Conservation (phyloP, 2,888 invertebrate genomes). For the Augochlorella aurata region DNA sequence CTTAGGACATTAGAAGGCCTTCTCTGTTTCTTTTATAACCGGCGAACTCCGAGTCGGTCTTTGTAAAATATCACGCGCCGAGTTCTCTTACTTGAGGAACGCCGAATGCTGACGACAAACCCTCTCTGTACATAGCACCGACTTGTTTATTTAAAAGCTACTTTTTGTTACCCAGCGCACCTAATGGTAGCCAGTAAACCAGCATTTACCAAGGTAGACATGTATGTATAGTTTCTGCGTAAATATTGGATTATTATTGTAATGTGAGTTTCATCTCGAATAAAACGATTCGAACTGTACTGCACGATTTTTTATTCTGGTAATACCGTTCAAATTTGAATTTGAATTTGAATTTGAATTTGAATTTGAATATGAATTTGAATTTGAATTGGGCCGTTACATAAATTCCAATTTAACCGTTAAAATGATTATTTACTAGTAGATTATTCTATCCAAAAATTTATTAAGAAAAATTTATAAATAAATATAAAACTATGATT, state of each 20-base stretch:
- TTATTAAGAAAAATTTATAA: no score
- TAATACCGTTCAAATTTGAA: not conserved
- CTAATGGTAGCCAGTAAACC: constrained; percentile 66
- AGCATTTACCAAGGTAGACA: constrained; percentile 70
- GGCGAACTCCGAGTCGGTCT: not conserved
- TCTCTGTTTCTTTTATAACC: constrained; percentile 27
- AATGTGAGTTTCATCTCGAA: constrained; percentile 69
- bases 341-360: not conserved
- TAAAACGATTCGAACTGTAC: constrained; percentile 69
- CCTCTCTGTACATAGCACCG: constrained; percentile 64
- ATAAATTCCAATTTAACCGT: not conserved
- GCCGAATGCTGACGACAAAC: not conserved
- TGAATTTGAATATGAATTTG: not conserved
- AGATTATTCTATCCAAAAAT: no score
- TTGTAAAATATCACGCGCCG: constrained; percentile 41
- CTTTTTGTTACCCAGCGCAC: constrained; percentile 53
- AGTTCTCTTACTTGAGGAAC: constrained; percentile 8
- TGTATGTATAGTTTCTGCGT: constrained; percentile 65
- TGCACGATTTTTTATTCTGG: not conserved
- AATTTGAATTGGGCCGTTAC: not conserved
- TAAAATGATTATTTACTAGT: no score
- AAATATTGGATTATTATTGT: constrained; percentile 69
- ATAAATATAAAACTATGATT: no score
- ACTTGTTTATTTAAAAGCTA: constrained; percentile 68
- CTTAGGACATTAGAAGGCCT: constrained; percentile 44